Conservation (phyloP, 1,140 invertebrate species). For the Sesamia nonagrioides region DNA sequence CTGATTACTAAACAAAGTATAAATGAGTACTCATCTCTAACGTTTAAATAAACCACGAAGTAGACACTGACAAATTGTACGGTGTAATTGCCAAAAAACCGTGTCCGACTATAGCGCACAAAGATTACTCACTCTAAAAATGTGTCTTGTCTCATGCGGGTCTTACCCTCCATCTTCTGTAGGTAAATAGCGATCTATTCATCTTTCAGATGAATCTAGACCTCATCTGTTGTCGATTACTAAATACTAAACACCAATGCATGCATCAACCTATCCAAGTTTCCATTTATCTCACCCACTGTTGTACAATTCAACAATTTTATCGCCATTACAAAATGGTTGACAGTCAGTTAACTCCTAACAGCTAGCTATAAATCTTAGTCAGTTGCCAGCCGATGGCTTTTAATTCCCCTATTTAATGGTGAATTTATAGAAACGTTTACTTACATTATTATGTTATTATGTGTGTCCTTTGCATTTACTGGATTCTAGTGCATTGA, state of each 20-base stretch:
- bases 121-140: too few relatives aligned
- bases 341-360: neutral
- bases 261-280: neutral
- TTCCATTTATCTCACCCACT: slow-evolving; percentile 7
- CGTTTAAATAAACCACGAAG: too few relatives aligned
- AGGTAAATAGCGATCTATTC: too few relatives aligned
- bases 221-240: neutral
- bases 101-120: too few relatives aligned
- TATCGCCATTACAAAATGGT: slow-evolving; percentile 35
- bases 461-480: slow-evolving; percentile 34
- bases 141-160: too few relatives aligned
- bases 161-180: too few relatives aligned
- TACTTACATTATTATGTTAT: slow-evolving; percentile 28
- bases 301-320: slow-evolving; percentile 24
- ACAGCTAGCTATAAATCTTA: neutral
- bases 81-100: too few relatives aligned
- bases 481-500: slow-evolving; percentile 16
- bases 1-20: too few relatives aligned
- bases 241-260: neutral
- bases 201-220: neutral
- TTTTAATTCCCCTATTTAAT: slow-evolving; percentile 35
- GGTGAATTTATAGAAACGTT: slow-evolving; percentile 32
- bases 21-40: too few relatives aligned
- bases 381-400: slow-evolving; percentile 28
- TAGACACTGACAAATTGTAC: too few relatives aligned